Conservation (phyloP, 2,888 invertebrate species). For the Lasioglossum malachurum region DNA sequence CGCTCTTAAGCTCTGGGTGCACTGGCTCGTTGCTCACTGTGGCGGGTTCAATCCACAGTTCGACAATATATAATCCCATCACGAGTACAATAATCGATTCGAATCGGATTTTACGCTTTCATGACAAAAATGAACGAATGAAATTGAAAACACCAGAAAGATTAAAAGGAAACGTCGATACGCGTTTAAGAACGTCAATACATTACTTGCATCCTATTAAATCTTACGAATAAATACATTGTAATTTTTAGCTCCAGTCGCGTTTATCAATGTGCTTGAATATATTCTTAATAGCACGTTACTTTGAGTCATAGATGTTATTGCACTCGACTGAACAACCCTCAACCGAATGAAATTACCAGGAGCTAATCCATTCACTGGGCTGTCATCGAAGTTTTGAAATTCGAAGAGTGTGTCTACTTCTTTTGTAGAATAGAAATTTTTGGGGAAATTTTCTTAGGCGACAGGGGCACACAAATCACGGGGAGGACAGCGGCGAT, state of each 20-base stretch:
- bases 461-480: background rate
- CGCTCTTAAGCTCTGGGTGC: conserved; percentile 14
- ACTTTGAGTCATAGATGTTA: background rate
- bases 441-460: background rate
- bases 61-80: background rate
- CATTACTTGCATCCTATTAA: too few relatives aligned
- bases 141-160: background rate
- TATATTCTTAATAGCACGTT: background rate
- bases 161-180: too few relatives aligned
- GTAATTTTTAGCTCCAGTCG: background rate
- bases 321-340: background rate
- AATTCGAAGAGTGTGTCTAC: background rate
- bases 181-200: too few relatives aligned
- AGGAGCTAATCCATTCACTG: background rate
- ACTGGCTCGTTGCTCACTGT: background rate
- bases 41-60: background rate
- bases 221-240: background rate
- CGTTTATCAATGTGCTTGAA: too few relatives aligned
- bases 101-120: background rate
- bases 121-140: background rate
- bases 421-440: background rate
- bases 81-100: background rate
- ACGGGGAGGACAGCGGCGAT: background rate
- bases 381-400: background rate
- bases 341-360: background rate